Base-by-base conservation (phyloP, 2,888 invertebrate genomes). In the Cancer borealis region DNA sequence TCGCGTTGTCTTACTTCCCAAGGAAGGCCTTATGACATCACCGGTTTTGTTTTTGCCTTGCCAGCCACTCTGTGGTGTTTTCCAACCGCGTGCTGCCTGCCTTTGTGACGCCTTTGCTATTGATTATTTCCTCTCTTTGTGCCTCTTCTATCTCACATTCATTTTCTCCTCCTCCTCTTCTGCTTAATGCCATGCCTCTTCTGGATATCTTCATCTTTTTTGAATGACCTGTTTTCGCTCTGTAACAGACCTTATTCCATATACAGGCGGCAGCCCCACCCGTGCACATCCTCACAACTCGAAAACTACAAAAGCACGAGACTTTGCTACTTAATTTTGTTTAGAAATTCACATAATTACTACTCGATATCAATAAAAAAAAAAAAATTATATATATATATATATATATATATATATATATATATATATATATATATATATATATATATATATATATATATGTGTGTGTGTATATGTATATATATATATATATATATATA, bases 11-110 rank as follows among this genome's bases (percentile, higher is more conserved):
- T 73, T 73, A 26, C 73, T 73, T 73, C 73, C 26, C 26, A n/a
- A 73, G 8, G 26, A 8, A 10, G 73, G 73, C 73, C 26, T 73
- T 26, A n/a, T 73, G 73, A 73, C n/a, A 73, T n/a, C 73, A 73
- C 26, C n/a, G 73, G 26, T 73, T 26, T 73, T 54, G n/a, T 73
- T 73, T 73, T 73, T 73, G 73, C 73, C 73, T 73, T 73, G 73
- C 73, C n/a, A 73, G 26, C 73, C n/a, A 73, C n/a, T 73, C 26
- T 73, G 26, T 73, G 73, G 73, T 73, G 26, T 73, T 73, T 73
- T 73, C 26, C 73, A 73, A 26, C 73, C 73, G 73, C 73, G n/a
- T 73, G 73, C 26, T 73, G 73, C 26, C 73, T 73, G 73, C 73
- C 73, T 73, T 73, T 73, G 73, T 73, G 21, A 73, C 54, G 26